These are phyloP conservation scores for Euproctis similis DNA, from an alignment of 2,888 invertebrate species.

Conservation along the genomic window DNA sequence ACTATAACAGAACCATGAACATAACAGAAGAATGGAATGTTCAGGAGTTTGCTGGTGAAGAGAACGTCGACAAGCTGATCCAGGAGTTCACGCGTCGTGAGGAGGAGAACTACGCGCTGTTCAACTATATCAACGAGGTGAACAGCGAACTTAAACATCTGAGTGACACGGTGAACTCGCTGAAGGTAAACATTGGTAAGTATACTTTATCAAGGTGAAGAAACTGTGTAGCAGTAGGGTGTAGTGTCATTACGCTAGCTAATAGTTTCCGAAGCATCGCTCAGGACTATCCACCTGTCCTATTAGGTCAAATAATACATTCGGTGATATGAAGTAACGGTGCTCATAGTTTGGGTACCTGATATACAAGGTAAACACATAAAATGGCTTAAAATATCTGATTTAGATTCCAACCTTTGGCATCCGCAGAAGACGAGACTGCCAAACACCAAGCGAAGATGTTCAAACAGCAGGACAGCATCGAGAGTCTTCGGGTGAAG, in stretches of 20 bases:
- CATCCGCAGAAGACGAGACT: conserved; percentile 71
- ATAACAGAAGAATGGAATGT: no score
- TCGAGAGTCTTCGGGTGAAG: conserved; percentile 68
- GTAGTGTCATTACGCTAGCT: no score
- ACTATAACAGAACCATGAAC: no score
- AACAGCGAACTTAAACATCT: conserved; percentile 87
- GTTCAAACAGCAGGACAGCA: conserved; percentile 76
- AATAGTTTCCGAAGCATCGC: no score
- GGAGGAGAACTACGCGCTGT: conserved; percentile 93
- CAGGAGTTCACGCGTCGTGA: conserved; percentile 88
- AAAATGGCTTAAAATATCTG: no score
- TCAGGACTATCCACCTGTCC: no score
- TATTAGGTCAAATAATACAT: no score
- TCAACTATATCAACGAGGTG: conserved; percentile 92
- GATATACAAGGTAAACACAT: no score
- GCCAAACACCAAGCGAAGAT: conserved; percentile 74
- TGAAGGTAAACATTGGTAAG: conserved; percentile 79
- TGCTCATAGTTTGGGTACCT: no score
- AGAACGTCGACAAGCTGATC: conserved; percentile 80
- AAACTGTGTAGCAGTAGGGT: no score
- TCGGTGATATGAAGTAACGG: no score
- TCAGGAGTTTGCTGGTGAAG: conserved; percentile 77
- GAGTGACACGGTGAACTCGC: conserved; percentile 79
- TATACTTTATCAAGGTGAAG: no score
- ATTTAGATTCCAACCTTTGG: neutral